Base-by-base conservation (phyloP, 2,113 vertebrate species). In the Nymphicus hollandicus region DNA sequence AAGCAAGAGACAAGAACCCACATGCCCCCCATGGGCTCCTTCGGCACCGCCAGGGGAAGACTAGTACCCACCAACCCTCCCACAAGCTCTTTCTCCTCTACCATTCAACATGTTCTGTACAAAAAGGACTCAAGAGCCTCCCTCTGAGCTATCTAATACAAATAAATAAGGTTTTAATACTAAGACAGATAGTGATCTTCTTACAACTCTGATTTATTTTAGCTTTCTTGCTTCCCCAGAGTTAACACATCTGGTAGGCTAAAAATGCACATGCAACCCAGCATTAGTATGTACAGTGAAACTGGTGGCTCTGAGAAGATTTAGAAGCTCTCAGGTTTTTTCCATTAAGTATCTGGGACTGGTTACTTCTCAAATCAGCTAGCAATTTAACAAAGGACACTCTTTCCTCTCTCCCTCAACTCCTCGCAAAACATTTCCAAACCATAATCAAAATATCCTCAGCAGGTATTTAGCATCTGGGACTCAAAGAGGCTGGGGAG, bases 121-220 rank as follows among this genome's bases (percentile, higher is more conserved):
- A 70, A 80, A 84, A 43, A 88, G 35, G 84, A 91, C 33, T 17
- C 4, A 1, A 77, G 53, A 78, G 41, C 33, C 47, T 94, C 65
- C 37, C 46, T 88, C 58, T 47, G 74, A 89, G 41, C 1, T 1
- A 73, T 24, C 24, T 24, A n/a, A 47, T 60, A 71, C 66, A 89
- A 96, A 91, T 79, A 71, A 78, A 87, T 58, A 80, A 33, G 55
- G 33, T 95, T 84, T 87, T 87, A 68, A 64, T 39, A 47, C 39
- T 58, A 96, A 84, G 69, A 86, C 66, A 69, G 73, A 88, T 46
- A 91, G 50, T 12, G 39, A 73, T 81, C 83, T 80, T 91, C 60
- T 53, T 52, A 46, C 12, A 88, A 22, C 47, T 92, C 61, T 55
- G 28, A 82, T 73, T 93, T 96, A 81, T 91, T 96, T 91, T 31